phyloP scores from a whole-genome alignment of 2,888 invertebrate genomes.

The Cerceris ruficornis region DNA sequence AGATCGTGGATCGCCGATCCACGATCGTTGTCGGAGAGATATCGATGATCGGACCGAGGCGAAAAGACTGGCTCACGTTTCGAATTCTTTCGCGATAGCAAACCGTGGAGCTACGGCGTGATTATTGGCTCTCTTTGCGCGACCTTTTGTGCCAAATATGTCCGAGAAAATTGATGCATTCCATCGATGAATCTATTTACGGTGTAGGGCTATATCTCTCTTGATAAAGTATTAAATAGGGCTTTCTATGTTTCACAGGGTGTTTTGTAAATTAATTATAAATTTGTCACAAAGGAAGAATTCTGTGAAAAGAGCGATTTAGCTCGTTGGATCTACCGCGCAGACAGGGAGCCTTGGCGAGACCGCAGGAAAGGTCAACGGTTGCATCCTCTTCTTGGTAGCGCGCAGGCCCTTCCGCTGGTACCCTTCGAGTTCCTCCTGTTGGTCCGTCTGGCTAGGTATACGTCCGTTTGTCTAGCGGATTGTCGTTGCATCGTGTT shows the following conservation, averaged over 20 bases:
- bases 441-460: constrained; percentile 43
- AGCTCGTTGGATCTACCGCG: constrained; percentile 7
- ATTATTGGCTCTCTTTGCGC: too few species aligned
- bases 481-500: constrained; percentile 60
- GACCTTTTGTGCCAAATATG: too few species aligned
- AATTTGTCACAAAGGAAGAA: too few species aligned
- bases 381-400: constrained; percentile 46
- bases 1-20: constrained; percentile 50
- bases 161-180: too few species aligned
- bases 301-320: too few species aligned
- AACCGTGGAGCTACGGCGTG: too few species aligned
- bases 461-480: constrained; percentile 65
- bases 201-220: too few species aligned
- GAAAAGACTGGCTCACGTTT: constrained; percentile 3
- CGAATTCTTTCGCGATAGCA: not conserved
- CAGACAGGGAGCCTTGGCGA: constrained; percentile 31
- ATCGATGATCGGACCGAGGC: constrained; percentile 26
- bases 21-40: constrained; percentile 32
- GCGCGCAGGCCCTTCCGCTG: constrained; percentile 16
- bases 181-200: too few species aligned
- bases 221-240: too few species aligned
- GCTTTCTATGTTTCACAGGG: too few species aligned
- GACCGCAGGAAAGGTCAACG: constrained; percentile 60
- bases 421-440: constrained; percentile 17
- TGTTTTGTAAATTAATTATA: too few species aligned